A percentile compares a stretch with the other conserved stretches of the same genome.
phyloP scores from a whole-genome alignment of 2,113 vertebrate genomes.

The Bucco capensis region DNA sequence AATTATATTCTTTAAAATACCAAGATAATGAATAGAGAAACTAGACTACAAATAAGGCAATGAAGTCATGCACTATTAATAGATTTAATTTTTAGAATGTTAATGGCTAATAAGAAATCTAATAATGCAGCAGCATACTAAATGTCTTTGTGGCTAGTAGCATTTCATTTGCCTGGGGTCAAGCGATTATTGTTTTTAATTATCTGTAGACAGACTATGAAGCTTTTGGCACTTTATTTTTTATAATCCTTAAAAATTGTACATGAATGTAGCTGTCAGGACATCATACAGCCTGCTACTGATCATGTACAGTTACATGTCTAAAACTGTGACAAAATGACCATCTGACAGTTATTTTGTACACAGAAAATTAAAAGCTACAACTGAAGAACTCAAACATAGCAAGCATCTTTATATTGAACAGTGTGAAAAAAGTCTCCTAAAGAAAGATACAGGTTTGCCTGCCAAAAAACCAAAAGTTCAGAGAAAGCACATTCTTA shows the following conservation, averaged over 20 bases:
- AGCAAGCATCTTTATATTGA: constrained; percentile 24
- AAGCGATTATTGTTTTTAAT: background rate
- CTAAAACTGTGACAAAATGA: constrained; percentile 45
- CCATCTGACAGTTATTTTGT: constrained; percentile 37
- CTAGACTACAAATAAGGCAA: background rate
- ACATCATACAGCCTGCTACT: background rate
- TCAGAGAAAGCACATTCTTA: background rate
- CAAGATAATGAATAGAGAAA: background rate
- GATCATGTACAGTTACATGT: background rate
- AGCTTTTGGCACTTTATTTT: background rate
- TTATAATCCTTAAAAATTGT: background rate
- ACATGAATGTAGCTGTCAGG: constrained; percentile 6
- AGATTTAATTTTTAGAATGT: background rate
- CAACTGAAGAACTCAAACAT: background rate
- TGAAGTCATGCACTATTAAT: background rate
- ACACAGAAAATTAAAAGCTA: constrained; percentile 24
- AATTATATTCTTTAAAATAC: background rate
- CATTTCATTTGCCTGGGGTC: background rate
- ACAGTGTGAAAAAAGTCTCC: constrained; percentile 3
- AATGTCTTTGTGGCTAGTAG: background rate
- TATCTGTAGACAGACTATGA: background rate
- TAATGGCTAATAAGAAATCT: constrained; percentile 31
- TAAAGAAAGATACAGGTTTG: constrained; percentile 35
- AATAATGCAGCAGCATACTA: constrained; percentile 19
- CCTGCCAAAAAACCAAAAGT: constrained; percentile 4